Base-by-base conservation (phyloP, 2,888 invertebrate species). In the Ochropleura leucogaster region DNA sequence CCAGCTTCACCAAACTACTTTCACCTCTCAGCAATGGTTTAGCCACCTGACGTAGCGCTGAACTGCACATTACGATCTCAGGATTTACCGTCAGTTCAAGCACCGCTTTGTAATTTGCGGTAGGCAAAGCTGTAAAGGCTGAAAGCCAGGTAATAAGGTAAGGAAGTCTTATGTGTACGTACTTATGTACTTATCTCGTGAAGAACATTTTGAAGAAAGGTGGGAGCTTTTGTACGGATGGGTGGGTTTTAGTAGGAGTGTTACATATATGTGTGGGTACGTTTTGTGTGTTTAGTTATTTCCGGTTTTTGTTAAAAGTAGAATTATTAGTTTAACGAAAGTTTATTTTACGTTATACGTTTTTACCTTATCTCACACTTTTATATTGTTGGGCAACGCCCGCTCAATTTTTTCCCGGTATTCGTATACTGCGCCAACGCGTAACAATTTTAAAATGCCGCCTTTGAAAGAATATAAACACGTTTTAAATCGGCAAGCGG, bases 101-200 rank as follows among this genome's bases (percentile, higher is more conserved):
- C 12, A 68, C 70, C 78, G 74, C 81, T 82, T 82, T 82, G 82
- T 82, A 82, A 82, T 82, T 82, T 82, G 82, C 71, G 82, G 81
- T 68, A 59, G 60, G 79, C 49, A n/a, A 78, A 68, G 74, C 68
- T 79, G 59, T 69, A 70, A 82, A 75, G 67, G 67, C 75, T 75
- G 72, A 82, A 82, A 82, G 82, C 60, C 60, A 47, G 49, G 79
- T 82, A 82, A 82, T 82, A 68, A 78, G 62, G 74, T 74, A 78
- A 74, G 71, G 57, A 68, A 71, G 74, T 68, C 62, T 63, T 67
- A 77, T 59, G 68, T 70, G 55, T 60, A 40, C 40, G 40, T 69
- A 51, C 20, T 51, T 74, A 66, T 42, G 49, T 59, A 65, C 18
- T 59, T 68, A 70, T 67, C 57, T 79, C 47, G 20, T 67, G 55